phyloP scores from a whole-genome alignment of 2,113 vertebrate genomes.

The Stegostoma tigrinum region DNA sequence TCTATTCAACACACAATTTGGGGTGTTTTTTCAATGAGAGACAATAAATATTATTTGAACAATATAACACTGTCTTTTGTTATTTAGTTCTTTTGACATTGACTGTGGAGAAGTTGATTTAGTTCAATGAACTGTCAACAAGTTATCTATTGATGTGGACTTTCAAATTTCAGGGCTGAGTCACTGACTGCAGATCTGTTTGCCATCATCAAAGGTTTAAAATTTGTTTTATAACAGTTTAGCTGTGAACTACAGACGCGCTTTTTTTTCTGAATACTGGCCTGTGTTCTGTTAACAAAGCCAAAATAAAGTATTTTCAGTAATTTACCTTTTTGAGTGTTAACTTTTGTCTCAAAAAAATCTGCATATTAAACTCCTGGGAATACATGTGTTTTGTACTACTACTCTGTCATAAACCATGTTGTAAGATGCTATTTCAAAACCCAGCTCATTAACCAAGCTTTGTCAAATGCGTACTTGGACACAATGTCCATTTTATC shows the following conservation, averaged over 20 bases:
- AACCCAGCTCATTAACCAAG: not conserved
- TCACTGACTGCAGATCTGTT: not conserved
- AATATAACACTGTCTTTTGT: not conserved
- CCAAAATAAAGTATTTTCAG: not conserved
- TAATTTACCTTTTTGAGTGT: not conserved
- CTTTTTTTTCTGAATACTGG: not conserved
- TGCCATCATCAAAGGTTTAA: not conserved
- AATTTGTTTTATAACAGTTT: not conserved
- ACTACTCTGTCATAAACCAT: not conserved
- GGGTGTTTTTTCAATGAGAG: not conserved
- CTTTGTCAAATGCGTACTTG: not conserved
- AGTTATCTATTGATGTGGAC: not conserved
- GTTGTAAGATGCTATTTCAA: not conserved
- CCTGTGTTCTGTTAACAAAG: not conserved
- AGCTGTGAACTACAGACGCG: not conserved
- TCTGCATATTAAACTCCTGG: not conserved
- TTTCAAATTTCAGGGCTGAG: not conserved
- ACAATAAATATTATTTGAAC: slow-evolving; percentile 32
- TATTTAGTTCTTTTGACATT: not conserved
- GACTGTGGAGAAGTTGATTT: not conserved
- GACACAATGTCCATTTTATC: not conserved
- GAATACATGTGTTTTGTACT: not conserved
- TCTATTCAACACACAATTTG: slow-evolving; percentile 1
- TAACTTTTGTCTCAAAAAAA: not conserved
- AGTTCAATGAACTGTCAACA: not conserved